Conservation (phyloP, 2,113 vertebrate species). For the Petromus typicus region DNA sequence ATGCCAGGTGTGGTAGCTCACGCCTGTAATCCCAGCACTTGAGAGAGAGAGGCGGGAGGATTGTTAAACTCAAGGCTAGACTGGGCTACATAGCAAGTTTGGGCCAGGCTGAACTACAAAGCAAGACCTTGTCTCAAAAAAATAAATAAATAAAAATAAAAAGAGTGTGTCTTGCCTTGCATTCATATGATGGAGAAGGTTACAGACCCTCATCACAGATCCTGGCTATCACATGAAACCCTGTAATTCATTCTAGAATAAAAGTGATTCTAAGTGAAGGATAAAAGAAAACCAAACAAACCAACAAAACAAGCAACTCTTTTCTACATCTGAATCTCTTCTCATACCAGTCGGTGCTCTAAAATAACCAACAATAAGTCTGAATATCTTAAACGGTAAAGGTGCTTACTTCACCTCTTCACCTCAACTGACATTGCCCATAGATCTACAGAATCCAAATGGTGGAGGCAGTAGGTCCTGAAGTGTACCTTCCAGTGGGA, state of each 20-base stretch:
- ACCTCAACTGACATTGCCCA: not conserved
- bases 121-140: too few relatives aligned
- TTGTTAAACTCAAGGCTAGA: too few relatives aligned
- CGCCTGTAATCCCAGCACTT: too few relatives aligned
- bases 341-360: not conserved
- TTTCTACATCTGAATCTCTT: not conserved
- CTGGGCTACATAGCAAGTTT: too few relatives aligned
- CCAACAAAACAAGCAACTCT: not conserved
- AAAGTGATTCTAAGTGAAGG: not conserved
- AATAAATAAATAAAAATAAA: too few relatives aligned
- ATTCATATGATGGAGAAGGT: not conserved
- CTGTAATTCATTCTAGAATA: not conserved
- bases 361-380: not conserved
- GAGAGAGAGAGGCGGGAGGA: too few relatives aligned
- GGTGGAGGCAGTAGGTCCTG: not conserved
- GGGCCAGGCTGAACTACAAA: too few relatives aligned
- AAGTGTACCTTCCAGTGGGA: not conserved
- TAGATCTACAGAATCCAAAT: not conserved
- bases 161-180: not conserved
- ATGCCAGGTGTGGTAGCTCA: too few relatives aligned
- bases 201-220: not conserved
- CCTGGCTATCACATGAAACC: not conserved
- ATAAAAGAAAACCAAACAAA: not conserved
- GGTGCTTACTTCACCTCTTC: not conserved
- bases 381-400: not conserved